phyloP scores from a whole-genome alignment of 2,113 vertebrate species.

The Burhinus bistriatus region DNA sequence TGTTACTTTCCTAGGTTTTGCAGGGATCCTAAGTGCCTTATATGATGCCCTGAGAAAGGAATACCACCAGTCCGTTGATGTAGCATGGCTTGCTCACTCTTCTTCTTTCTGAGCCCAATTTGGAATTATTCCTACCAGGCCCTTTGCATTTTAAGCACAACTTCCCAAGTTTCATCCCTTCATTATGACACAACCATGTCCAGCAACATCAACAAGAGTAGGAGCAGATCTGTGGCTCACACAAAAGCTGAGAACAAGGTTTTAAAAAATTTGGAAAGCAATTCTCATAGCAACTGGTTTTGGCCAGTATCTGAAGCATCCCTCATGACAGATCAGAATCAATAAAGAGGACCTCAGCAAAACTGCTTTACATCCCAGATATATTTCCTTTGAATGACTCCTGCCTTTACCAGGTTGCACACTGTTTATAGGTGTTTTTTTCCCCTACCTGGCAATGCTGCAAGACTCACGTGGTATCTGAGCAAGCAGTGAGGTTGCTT shows the following conservation, averaged over 20 bases:
- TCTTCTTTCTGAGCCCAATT: background rate
- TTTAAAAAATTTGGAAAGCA: background rate
- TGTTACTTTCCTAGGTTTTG: background rate
- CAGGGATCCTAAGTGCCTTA: background rate
- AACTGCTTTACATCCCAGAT: background rate
- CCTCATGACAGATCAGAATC: background rate
- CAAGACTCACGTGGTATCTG: background rate
- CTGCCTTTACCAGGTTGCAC: background rate
- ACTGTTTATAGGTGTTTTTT: background rate
- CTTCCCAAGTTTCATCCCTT: background rate
- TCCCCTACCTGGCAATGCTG: background rate
- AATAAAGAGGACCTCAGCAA: background rate
- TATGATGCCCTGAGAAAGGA: background rate
- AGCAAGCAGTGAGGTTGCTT: constrained; percentile 2
- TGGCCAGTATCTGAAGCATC: background rate
- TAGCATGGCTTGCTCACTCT: background rate
- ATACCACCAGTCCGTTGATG: background rate
- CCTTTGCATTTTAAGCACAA: background rate
- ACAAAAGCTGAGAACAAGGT: background rate
- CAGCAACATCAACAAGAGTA: background rate
- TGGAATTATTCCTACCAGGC: background rate
- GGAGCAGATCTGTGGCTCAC: background rate
- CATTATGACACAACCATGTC: background rate
- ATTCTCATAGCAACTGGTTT: background rate
- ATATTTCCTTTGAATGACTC: background rate